Evolutionary conservation across 2,113 vertebrate genomes (phyloP).

Genomic region (Himantopus leucocephalus): DNA sequence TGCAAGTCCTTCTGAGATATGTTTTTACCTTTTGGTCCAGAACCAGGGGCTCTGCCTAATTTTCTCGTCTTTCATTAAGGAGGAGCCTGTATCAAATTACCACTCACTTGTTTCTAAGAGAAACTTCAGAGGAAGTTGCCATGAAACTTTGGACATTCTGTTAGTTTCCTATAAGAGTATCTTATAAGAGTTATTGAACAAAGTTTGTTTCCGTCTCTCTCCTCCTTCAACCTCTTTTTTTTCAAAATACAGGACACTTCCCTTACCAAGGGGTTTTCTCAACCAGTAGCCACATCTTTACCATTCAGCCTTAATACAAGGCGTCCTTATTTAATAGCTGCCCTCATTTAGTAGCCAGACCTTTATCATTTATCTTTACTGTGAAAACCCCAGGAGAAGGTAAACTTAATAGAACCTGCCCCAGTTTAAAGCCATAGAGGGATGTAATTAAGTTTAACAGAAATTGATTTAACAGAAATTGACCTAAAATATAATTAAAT

Average conservation of each 20-base stretch:
- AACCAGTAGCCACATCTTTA: slow-evolving; percentile 17
- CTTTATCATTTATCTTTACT: slow-evolving; percentile 49
- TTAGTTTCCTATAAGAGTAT: not conserved
- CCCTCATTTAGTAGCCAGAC: slow-evolving; percentile 52
- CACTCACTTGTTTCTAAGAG: not conserved
- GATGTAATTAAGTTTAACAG: slow-evolving; percentile 65
- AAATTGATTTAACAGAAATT: slow-evolving; percentile 67
- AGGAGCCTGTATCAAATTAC: not conserved
- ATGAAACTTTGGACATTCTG: not conserved
- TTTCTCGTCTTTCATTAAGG: not conserved
- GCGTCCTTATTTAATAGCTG: slow-evolving; percentile 49
- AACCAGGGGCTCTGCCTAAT: not conserved
- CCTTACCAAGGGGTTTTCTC: not conserved
- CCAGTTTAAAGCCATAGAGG: slow-evolving; percentile 58
- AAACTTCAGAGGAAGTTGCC: not conserved
- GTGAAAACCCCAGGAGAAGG: slow-evolving; percentile 56
- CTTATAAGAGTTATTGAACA: not conserved
- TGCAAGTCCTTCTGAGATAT: not conserved
- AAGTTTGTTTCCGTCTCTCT: not conserved
- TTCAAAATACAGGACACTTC: not conserved
- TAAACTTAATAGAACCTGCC: slow-evolving; percentile 69
- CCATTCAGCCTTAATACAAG: slow-evolving; percentile 33
- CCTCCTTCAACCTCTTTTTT: not conserved
- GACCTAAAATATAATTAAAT: slow-evolving; percentile 68
- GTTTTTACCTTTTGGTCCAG: not conserved